Base-by-base conservation (phyloP, 2,888 invertebrate genomes). In the Ischnus inquisitorius region DNA sequence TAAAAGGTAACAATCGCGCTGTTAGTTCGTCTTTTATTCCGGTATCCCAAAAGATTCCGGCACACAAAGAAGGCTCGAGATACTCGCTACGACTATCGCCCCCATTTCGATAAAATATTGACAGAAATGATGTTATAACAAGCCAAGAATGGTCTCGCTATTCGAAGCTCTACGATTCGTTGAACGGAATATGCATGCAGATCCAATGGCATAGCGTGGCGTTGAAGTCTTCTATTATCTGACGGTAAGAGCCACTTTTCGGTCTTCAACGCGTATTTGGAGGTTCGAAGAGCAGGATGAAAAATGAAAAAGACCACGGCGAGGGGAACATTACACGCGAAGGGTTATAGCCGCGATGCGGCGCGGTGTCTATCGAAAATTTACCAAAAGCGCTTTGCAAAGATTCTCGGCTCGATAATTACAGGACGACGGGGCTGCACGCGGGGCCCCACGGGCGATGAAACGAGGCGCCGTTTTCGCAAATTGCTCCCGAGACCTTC, bases 401-500 rank as follows among this genome's bases (percentile, higher is more conserved):
- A 74, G 69, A 77, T 77, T 62, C 69, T 77, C 84, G 84, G 80
- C 69, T 69, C 68, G 25, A 68, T 84, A 84, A 84, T 84, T 84
- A 84, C 74, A 84, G 80, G 84, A 78, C 74, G 57, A 16, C 25
- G 39, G n/a, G n/a, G 34, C 72, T 46, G 43, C 51, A 72, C n/a
- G 64, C 69, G 64, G 64, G 69, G n/a, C 39, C 57, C 43, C 71
- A 39, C 43, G 64, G 64, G 74, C 74, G 80, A 80, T 81, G 69
- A 78, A 84, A 77, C 74, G 80, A 68, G 77, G 84, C 78, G 74
- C 80, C 77, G 80, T 77, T 84, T 84, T 74, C 54, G 76, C 80
- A 80, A 80, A 84, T 84, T 69, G 80, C 64, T 69, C 64, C 41
- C 69, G 62, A 62, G 60, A 75, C 75, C 80, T 62, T 81, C 75